Evolutionary conservation across 2,888 invertebrate species (phyloP).

Genomic region (Meghimatium bilineatum): DNA sequence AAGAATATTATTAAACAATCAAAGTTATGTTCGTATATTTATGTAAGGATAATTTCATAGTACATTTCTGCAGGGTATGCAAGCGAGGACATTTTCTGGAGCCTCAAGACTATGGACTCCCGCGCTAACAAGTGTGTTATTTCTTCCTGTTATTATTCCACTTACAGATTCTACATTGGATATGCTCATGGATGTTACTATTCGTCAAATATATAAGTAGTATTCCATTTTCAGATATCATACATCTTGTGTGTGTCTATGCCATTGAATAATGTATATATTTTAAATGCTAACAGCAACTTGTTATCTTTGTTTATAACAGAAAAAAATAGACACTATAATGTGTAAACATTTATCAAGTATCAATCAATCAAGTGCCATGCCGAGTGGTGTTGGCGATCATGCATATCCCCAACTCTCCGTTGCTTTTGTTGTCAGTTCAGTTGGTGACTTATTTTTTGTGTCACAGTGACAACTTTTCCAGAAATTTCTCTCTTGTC

Average conservation of each 20-base stretch:
- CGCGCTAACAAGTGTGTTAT: background rate
- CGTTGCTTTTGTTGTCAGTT: no score
- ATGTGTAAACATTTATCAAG: no score
- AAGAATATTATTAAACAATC: background rate
- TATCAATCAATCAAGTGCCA: no score
- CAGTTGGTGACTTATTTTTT: no score
- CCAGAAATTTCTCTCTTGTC: no score
- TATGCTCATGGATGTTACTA: conserved; percentile 19
- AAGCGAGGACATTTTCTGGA: background rate
- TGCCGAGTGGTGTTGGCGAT: no score
- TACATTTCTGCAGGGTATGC: background rate
- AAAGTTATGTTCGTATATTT: background rate
- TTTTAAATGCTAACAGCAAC: background rate
- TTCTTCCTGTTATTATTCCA: conserved; percentile 24
- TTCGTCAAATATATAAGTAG: conserved; percentile 18
- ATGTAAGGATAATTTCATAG: background rate
- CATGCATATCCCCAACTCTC: no score
- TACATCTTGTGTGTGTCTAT: background rate
- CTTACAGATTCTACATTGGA: conserved; percentile 2
- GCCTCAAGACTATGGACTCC: conserved; percentile 22
- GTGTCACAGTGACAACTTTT: no score
- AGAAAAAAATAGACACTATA: no score
- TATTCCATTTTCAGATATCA: background rate
- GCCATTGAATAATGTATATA: background rate
- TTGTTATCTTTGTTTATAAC: no score